A percentile compares a stretch with the other conserved stretches of the same genome.
Conservation (phyloP, 2,113 vertebrate genomes). For the Apus apus region DNA sequence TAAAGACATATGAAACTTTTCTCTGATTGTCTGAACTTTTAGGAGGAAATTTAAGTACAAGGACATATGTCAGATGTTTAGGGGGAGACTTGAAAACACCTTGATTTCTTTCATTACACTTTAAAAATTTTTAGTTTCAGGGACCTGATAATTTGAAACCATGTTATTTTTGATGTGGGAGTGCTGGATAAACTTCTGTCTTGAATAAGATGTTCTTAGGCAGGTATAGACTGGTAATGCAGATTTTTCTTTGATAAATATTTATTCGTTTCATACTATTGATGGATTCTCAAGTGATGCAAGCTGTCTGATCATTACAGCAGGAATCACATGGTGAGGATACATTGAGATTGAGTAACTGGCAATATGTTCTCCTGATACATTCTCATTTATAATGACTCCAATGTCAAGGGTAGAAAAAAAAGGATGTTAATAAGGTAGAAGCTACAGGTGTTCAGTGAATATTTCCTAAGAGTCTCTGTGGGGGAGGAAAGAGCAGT, state of each 20-base stretch:
- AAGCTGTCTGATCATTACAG: not conserved
- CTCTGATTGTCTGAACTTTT: not conserved
- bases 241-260: not conserved
- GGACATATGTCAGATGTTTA: not conserved
- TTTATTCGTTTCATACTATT: not conserved
- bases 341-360: rapidly evolving
- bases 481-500: not conserved
- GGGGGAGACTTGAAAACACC: not conserved
- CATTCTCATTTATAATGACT: not conserved
- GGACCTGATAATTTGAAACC: not conserved
- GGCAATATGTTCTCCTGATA: not conserved
- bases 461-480: too few relatives aligned
- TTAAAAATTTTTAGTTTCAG: not conserved
- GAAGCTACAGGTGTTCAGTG: too few relatives aligned
- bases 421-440: too few relatives aligned
- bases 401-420: too few relatives aligned
- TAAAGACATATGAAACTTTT: not conserved
- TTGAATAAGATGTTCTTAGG: not conserved
- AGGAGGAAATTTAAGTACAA: not conserved
- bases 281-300: not conserved
- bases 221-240: not conserved
- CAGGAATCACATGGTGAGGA: not conserved
- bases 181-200: not conserved
- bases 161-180: not conserved
- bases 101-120: not conserved